Conservation (phyloP, 2,113 vertebrate genomes). For the Passer domesticus region DNA sequence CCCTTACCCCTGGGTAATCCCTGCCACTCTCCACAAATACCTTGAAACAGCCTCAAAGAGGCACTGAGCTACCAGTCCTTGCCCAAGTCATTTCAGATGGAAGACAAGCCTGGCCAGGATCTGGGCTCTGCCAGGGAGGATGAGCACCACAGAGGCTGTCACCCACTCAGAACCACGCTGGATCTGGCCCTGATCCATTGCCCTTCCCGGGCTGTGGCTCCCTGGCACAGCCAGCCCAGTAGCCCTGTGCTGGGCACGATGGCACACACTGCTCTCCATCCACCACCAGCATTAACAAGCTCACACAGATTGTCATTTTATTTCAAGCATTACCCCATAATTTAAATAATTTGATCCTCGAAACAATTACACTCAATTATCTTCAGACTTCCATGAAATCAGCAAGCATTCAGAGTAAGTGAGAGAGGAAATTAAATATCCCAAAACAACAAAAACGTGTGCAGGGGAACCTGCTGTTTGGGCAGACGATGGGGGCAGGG, state of each 20-base stretch:
- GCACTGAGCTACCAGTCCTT: neutral
- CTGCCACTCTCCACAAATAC: neutral
- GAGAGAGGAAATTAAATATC: slow-evolving; percentile 26
- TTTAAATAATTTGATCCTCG: slow-evolving; percentile 41
- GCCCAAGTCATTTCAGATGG: fast-evolving
- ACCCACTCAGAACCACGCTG: fast-evolving
- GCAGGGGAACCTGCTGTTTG: neutral
- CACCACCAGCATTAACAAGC: neutral
- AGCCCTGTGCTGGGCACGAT: fast-evolving
- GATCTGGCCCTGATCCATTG: neutral
- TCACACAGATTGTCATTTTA: slow-evolving; percentile 1
- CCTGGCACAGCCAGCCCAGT: neutral
- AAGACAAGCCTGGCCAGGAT: neutral
- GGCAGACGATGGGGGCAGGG: neutral
- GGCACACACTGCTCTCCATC: neutral
- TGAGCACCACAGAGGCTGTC: neutral
- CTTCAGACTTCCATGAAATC: slow-evolving; percentile 22
- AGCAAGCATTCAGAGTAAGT: neutral
- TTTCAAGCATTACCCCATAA: slow-evolving; percentile 11
- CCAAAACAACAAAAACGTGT: neutral
- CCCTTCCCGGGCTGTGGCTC: neutral
- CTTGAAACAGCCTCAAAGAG: neutral
- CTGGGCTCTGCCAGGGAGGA: neutral
- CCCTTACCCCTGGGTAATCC: neutral
- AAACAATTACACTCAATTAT: slow-evolving; percentile 62